These are phyloP conservation scores for Trisateles emortualis DNA, from an alignment of 2,888 invertebrate species.

Conservation along the genomic window DNA sequence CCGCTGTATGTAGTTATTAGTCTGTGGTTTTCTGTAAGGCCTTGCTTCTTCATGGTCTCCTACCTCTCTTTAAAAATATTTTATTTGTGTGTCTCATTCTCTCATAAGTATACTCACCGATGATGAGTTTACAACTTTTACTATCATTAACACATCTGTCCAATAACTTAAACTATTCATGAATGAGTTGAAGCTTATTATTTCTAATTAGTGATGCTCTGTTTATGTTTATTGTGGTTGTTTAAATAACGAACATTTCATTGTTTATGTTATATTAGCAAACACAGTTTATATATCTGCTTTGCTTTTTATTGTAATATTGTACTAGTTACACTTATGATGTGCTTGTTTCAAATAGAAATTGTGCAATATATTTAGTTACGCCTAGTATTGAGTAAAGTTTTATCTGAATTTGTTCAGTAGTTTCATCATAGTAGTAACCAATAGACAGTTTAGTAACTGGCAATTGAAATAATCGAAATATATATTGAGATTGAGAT, in stretches of 20 bases:
- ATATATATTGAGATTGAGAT: no score
- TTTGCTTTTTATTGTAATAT: background rate
- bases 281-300: no score
- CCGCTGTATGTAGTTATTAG: no score
- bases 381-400: no score
- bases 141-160: no score
- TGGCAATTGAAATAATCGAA: background rate
- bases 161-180: background rate
- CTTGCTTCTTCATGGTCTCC: no score
- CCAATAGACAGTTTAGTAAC: background rate
- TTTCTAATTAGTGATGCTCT: constrained; percentile 13
- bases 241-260: constrained; percentile 8
- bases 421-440: background rate
- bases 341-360: no score
- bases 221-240: constrained; percentile 2
- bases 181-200: background rate
- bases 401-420: background rate
- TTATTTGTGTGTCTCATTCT: constrained; percentile 1
- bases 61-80: no score
- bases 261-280: background rate
- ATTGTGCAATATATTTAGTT: no score
- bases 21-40: no score
- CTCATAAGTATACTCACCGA: background rate
- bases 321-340: no score
- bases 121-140: background rate